Percentiles rank a stretch among this genome's conserved stretches.
Evolutionary conservation across 2,888 invertebrate species (phyloP).

Genomic region (Diloba caeruleocephala): DNA sequence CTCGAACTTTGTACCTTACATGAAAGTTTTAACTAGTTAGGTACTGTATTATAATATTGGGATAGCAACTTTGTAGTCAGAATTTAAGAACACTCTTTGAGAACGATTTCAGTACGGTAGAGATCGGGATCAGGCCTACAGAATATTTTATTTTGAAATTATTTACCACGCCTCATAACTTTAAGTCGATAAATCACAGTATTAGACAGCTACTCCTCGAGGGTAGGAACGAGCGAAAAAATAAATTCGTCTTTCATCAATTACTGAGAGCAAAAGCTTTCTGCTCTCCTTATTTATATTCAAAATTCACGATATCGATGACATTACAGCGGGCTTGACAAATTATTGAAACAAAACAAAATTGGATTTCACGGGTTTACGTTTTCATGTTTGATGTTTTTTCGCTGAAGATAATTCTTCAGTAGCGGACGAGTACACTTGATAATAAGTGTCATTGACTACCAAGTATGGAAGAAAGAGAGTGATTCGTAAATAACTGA

Average conservation of each 20-base stretch:
- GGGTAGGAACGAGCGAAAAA: slow-evolving; percentile 66
- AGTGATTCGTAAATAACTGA: slow-evolving; percentile 10
- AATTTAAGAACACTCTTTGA: slow-evolving; percentile 41
- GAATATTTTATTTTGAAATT: slow-evolving; percentile 62
- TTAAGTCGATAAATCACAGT: slow-evolving; percentile 79
- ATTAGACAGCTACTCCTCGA: slow-evolving; percentile 73
- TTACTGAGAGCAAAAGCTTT: slow-evolving; percentile 66
- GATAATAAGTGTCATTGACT: slow-evolving; percentile 9
- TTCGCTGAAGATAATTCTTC: slow-evolving; percentile 13
- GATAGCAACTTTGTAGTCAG: slow-evolving; percentile 29
- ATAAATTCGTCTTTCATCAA: slow-evolving; percentile 73
- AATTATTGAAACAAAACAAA: slow-evolving; percentile 53
- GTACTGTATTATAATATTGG: slow-evolving; percentile 30
- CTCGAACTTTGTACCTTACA: slow-evolving; percentile 40
- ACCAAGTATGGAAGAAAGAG: slow-evolving; percentile 8
- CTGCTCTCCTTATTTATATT: slow-evolving; percentile 61
- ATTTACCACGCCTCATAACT: slow-evolving; percentile 70
- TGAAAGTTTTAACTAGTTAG: slow-evolving; percentile 49
- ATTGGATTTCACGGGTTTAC: slow-evolving; percentile 39
- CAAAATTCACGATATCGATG: slow-evolving; percentile 59
- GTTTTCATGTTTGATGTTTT: slow-evolving; percentile 27
- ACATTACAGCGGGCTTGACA: slow-evolving; percentile 52
- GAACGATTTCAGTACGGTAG: slow-evolving; percentile 9
- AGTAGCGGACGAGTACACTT: slow-evolving; percentile 13
- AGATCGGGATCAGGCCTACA: slow-evolving; percentile 28